Conservation (phyloP, 2,797 vertebrate species). For the Gobio occitaniae region DNA sequence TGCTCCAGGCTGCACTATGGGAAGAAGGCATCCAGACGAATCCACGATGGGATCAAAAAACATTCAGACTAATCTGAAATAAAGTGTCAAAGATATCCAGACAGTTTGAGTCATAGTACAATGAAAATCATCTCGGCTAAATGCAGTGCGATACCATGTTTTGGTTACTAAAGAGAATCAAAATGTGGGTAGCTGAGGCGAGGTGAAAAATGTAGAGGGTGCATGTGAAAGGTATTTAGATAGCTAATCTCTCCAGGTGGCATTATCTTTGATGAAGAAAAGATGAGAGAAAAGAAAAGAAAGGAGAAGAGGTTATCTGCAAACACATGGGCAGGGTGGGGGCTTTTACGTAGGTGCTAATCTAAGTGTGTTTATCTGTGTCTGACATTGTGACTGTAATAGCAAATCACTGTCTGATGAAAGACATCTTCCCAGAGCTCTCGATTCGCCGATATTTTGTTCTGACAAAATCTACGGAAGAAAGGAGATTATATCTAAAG, state of each 20-base stretch:
- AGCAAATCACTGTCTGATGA: conserved; percentile 1
- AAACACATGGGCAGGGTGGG: conserved; percentile 17
- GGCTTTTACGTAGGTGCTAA: conserved; percentile 39
- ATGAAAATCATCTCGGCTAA: conserved; percentile 1
- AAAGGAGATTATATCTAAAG: background rate
- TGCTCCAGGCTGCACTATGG: no score
- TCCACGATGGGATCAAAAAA: background rate
- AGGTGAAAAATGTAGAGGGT: background rate
- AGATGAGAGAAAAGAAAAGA: conserved; percentile 43
- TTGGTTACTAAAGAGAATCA: conserved; percentile 46
- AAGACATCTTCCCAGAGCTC: background rate
- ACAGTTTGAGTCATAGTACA: conserved; percentile 25
- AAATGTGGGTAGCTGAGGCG: conserved; percentile 24
- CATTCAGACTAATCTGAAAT: conserved; percentile 20
- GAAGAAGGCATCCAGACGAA: background rate
- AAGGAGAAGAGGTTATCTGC: conserved; percentile 46
- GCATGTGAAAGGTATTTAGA: conserved; percentile 20
- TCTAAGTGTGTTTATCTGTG: conserved; percentile 33
- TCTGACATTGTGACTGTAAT: conserved; percentile 28
- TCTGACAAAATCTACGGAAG: conserved; percentile 3
- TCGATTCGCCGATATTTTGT: background rate
- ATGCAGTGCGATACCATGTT: conserved; percentile 16
- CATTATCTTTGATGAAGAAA: conserved; percentile 40
- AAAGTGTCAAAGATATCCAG: conserved; percentile 36
- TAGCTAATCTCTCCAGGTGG: conserved; percentile 27